Evolutionary conservation across 1,140 invertebrate genomes (phyloP).

Genomic region (Medauroidea extradentata): DNA sequence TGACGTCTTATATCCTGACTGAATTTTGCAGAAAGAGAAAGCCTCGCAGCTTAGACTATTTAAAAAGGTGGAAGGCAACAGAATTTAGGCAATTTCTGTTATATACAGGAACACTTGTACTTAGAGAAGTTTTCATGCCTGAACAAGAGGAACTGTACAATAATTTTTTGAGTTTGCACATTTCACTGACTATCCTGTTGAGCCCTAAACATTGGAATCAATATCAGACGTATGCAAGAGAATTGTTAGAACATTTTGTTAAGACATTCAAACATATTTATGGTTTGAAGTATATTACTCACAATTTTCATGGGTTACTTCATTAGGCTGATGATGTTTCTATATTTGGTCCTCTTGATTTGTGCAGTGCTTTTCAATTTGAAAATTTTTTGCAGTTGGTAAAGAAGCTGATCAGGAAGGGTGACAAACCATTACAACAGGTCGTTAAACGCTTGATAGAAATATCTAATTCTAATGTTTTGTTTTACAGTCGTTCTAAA

Average conservation of each 20-base stretch:
- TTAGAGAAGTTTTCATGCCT: constrained; percentile 3
- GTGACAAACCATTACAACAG: constrained; percentile 16
- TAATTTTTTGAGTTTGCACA: constrained; percentile 2
- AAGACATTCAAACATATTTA: constrained; percentile 1
- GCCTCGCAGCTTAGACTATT: constrained; percentile 23
- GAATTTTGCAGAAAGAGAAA: constrained; percentile 34
- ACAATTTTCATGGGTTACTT: constrained; percentile 20
- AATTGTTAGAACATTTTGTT: constrained; percentile 5
- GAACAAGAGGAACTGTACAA: background rate
- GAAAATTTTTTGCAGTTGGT: constrained; percentile 17
- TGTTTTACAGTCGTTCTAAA: no score
- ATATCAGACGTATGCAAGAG: constrained; percentile 6
- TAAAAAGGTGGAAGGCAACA: constrained; percentile 36
- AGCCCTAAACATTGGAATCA: background rate
- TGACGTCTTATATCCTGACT: constrained; percentile 15
- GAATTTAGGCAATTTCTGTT: constrained; percentile 34
- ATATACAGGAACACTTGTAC: constrained; percentile 31
- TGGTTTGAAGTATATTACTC: constrained; percentile 2
- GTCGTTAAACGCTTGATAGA: constrained; percentile 8
- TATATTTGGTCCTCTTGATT: constrained; percentile 12
- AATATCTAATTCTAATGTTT: background rate
- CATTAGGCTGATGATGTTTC: constrained; percentile 13
- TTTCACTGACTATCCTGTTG: constrained; percentile 7
- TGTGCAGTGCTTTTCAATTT: constrained; percentile 13
- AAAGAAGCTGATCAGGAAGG: constrained; percentile 15